Evolutionary conservation across 2,113 vertebrate genomes (phyloP).

Genomic region (Euleptes europaea): DNA sequence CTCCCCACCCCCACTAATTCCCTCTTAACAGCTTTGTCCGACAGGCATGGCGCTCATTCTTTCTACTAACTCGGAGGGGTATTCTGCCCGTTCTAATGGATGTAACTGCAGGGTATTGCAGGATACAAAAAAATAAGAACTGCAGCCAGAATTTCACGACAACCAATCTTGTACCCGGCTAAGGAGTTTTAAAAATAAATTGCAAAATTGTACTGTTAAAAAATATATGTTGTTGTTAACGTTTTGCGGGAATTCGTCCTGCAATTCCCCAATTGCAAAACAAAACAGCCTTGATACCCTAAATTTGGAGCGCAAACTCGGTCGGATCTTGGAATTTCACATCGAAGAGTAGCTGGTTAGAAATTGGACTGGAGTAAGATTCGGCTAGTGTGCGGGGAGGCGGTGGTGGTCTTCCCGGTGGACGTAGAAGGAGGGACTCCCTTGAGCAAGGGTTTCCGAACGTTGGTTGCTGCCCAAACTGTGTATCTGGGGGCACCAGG

Average conservation of each 20-base stretch:
- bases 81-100: conserved; percentile 54
- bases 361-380: conserved; percentile 10
- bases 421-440: not conserved
- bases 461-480: too few species aligned
- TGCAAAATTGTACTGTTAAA: conserved; percentile 43
- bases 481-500: too few species aligned
- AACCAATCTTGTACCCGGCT: conserved; percentile 42
- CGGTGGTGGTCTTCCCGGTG: rapidly evolving
- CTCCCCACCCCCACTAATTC: conserved; percentile 86
- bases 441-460: too few species aligned
- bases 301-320: conserved; percentile 42
- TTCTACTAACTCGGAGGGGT: conserved; percentile 73
- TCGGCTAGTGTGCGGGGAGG: not conserved
- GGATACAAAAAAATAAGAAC: conserved; percentile 53
- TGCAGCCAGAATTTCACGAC: conserved; percentile 1
- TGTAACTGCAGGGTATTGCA: conserved; percentile 66
- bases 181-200: conserved; percentile 52
- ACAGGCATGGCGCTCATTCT: conserved; percentile 84
- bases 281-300: conserved; percentile 45
- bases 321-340: conserved; percentile 44
- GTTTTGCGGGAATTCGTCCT: conserved; percentile 42
- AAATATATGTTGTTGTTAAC: not conserved
- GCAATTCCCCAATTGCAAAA: conserved; percentile 68
- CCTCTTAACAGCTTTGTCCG: conserved; percentile 77
- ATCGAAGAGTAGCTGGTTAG: conserved; percentile 14